Conservation (phyloP, 2,888 invertebrate species). For the Melanophora roralis region DNA sequence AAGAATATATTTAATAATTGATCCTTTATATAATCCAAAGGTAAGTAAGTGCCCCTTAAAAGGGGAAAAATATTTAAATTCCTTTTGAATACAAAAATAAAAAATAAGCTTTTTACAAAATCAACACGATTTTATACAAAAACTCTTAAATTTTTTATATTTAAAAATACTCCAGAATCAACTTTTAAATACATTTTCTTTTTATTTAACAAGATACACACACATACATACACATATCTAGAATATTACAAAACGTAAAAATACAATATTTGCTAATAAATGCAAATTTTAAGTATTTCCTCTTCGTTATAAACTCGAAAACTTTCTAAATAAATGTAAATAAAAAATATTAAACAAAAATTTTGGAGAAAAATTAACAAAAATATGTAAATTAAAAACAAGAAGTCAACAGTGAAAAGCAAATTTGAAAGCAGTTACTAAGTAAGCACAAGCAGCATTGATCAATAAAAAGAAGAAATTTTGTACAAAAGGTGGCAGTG, state of each 20-base stretch:
- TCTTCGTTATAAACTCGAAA: slow-evolving; percentile 71
- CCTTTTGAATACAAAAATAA: no score
- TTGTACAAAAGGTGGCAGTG: no score
- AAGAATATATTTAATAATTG: no score
- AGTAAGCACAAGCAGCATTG: no score
- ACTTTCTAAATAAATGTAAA: slow-evolving; percentile 30
- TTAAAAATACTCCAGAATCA: background rate
- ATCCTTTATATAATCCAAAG: no score
- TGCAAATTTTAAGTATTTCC: slow-evolving; percentile 75
- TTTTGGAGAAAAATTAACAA: slow-evolving; percentile 74
- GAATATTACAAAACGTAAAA: slow-evolving; percentile 63
- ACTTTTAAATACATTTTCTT: slow-evolving; percentile 16
- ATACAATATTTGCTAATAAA: slow-evolving; percentile 65
- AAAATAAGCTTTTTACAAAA: no score
- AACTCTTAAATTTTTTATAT: no score
- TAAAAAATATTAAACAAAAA: slow-evolving; percentile 57
- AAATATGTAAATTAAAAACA: slow-evolving; percentile 74
- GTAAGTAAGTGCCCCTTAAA: no score
- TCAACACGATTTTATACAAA: no score
- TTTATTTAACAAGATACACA: slow-evolving; percentile 24
- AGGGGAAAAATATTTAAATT: no score
- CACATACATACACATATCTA: background rate
- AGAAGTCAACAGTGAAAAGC: slow-evolving; percentile 60
- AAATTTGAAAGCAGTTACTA: background rate
- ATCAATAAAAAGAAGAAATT: no score